phyloP scores from a whole-genome alignment of 2,113 vertebrate species.

The Ptilonorhynchus violaceus region DNA sequence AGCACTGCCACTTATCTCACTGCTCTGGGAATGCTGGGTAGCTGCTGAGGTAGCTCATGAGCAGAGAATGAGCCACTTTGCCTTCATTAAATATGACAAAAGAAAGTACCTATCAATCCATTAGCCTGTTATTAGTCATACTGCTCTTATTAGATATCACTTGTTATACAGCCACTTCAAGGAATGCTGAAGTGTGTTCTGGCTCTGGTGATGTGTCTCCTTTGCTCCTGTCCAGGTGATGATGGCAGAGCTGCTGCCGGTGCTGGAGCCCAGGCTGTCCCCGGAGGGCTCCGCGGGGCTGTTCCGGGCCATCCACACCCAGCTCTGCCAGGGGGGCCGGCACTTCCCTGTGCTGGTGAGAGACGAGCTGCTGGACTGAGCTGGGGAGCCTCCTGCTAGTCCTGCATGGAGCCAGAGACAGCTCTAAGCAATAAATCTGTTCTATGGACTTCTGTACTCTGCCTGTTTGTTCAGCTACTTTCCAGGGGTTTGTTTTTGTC shows the following conservation, averaged over 20 bases:
- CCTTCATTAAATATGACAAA: neutral
- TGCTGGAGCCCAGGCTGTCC: constrained; percentile 32
- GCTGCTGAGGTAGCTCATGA: neutral
- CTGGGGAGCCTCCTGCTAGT: neutral
- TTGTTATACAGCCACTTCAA: neutral
- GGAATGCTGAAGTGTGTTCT: neutral
- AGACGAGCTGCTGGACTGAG: constrained; percentile 77
- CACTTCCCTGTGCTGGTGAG: constrained; percentile 81
- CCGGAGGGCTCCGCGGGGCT: neutral
- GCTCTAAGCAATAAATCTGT: constrained; percentile 41
- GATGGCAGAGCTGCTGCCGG: constrained; percentile 75
- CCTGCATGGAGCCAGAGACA: neutral
- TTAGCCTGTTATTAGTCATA: neutral
- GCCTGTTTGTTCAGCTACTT: neutral
- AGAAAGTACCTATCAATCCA: neutral
- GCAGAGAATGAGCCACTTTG: neutral
- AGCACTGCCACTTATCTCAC: fast-evolving
- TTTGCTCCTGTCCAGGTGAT: constrained; percentile 74
- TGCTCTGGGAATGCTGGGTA: neutral
- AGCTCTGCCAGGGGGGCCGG: constrained; percentile 82
- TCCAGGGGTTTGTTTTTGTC: neutral
- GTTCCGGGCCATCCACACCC: constrained; percentile 79
- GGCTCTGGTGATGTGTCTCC: neutral
- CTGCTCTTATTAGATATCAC: neutral
- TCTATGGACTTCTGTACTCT: neutral